Evolutionary conservation across 1,140 invertebrate species (phyloP), one percentile per base, ranked within the genome.

Genomic region (Cryptotermes secundus): DNA sequence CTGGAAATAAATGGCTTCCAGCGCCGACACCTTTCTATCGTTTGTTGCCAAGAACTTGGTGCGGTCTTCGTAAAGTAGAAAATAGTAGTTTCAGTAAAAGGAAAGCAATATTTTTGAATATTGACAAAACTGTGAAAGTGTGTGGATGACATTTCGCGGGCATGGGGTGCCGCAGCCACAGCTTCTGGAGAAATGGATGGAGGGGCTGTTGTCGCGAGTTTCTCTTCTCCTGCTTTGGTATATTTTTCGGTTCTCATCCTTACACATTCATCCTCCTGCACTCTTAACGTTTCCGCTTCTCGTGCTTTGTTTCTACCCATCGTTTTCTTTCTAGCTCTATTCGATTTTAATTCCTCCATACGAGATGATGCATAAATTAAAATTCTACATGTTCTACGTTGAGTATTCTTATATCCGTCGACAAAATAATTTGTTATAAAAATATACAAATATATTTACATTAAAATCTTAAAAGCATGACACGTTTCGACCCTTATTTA

Each of bases 81-180:
- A 81, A 81, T 81, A 38, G 80, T 81, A 35, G 80, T 81, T 81
- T 81, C 34, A 81, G 80, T 81, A 45, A 38, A 81, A 81, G 42
- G 80, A 81, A 81, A 81, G 80, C 80, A 81, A 81, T 81, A 81
- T 38, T 45, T 81, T 81, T 81, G 26, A 81, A 81, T 81, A 81
- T 81, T 81, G 80, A 81, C 80, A 81, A 81, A 81, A 81, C 80
- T 81, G 80, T 36, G 80, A 3, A 34, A 35, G 80, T 81, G 80
- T 81, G 80, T 36, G 35, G 80, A 45, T 81, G 80, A 81, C 80
- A 45, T 36, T 45, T 81, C 35, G 35, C 35, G 80, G 35, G 80
- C 4, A 14, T 49, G 45, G 45, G 45, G 45, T 2, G 45, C 7
- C 2, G 24, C 19, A 65, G 59, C 3, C n/a, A 65, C n/a, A 12